These are phyloP conservation scores for Latrodectus elegans DNA, from an alignment of 2,888 invertebrate species.

Conservation along the genomic window DNA sequence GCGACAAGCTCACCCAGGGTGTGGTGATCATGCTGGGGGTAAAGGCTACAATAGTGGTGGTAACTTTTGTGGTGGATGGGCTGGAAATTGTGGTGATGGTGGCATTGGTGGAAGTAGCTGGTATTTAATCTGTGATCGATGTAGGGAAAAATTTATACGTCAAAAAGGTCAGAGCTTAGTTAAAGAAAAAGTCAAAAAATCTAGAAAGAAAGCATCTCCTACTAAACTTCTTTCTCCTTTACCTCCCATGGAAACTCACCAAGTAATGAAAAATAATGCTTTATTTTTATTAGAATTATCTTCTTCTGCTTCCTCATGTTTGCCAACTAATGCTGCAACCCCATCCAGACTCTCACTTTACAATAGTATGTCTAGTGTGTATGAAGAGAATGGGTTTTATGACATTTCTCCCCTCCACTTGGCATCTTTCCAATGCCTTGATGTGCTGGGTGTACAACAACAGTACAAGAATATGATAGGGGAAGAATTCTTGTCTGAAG, in stretches of 20 bases:
- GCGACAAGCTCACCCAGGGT: constrained; percentile 91
- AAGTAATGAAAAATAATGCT: constrained; percentile 93
- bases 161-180: constrained; percentile 70
- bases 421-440: constrained; percentile 79
- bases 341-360: constrained; percentile 64
- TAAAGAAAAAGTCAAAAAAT: constrained; percentile 72
- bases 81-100: constrained; percentile 90
- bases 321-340: constrained; percentile 69
- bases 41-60: constrained; percentile 95
- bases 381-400: constrained; percentile 74
- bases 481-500: constrained; percentile 71
- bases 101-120: constrained; percentile 85
- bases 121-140: constrained; percentile 94
- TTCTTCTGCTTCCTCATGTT: constrained; percentile 79
- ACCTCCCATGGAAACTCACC: constrained; percentile 78
- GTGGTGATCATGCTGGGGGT: constrained; percentile 88
- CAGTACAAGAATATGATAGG: constrained; percentile 71
- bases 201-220: constrained; percentile 71
- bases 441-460: constrained; percentile 77
- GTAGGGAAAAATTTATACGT: constrained; percentile 85
- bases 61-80: constrained; percentile 90
- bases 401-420: constrained; percentile 75
- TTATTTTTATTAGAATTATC: constrained; percentile 93
- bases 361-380: constrained; percentile 77
- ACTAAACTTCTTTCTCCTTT: constrained; percentile 74